phyloP scores from a whole-genome alignment of 2,888 invertebrate species.

The Zaprionus bogoriensis region DNA sequence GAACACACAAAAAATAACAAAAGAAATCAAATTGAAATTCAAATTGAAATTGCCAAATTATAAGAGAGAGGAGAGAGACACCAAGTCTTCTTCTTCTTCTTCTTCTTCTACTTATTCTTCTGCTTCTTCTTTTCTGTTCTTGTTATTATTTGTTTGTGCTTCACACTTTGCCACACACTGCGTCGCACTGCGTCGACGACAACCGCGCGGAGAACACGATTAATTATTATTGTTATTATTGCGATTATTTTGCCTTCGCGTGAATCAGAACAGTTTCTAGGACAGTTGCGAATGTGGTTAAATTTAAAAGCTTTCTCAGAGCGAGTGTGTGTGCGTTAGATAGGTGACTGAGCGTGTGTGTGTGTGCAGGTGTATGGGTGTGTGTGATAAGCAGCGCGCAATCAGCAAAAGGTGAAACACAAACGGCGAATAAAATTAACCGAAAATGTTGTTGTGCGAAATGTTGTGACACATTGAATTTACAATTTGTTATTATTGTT shows the following conservation, averaged over 20 bases:
- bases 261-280: slow-evolving; percentile 30
- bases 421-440: slow-evolving; percentile 52
- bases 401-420: slow-evolving; percentile 67
- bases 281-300: slow-evolving; percentile 36
- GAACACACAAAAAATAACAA: slow-evolving; percentile 55
- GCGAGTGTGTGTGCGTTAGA: slow-evolving; percentile 12
- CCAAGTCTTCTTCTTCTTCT: too few species aligned
- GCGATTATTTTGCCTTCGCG: neutral
- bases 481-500: slow-evolving; percentile 41
- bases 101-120: slow-evolving; percentile 3
- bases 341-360: slow-evolving; percentile 14
- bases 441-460: slow-evolving; percentile 58
- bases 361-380: slow-evolving; percentile 5
- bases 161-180: slow-evolving; percentile 48
- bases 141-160: slow-evolving; percentile 52
- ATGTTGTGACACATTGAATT: slow-evolving; percentile 49
- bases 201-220: neutral
- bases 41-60: slow-evolving; percentile 13
- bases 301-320: slow-evolving; percentile 53
- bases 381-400: slow-evolving; percentile 53
- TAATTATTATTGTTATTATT: neutral
- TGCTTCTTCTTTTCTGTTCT: neutral
- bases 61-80: slow-evolving; percentile 16
- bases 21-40: slow-evolving; percentile 48
- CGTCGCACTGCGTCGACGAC: neutral